Conservation (phyloP, 30 jellyfish, hydroid and myxozoan genomes). For the Catostylus mosaicus region DNA sequence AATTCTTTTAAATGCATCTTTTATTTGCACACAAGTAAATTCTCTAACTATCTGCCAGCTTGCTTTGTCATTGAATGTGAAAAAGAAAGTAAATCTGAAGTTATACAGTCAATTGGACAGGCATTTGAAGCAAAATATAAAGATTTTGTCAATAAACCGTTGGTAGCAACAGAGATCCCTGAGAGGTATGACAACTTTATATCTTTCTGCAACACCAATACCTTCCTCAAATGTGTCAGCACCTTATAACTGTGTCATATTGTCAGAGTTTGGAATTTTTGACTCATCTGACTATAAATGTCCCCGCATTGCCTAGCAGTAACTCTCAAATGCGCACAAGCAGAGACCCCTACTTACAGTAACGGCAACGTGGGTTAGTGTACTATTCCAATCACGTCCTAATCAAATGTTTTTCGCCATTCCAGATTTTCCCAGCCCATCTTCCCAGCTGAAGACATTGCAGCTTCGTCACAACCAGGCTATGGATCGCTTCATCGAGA, state of each 20-base stretch:
- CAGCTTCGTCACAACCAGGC: slow-evolving; percentile 2
- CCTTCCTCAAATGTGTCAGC: too few species aligned
- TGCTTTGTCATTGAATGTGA: slow-evolving; percentile 92
- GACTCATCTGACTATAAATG: too few species aligned
- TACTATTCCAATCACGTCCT: too few species aligned
- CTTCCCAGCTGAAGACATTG: slow-evolving; percentile 5
- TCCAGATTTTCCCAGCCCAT: slow-evolving; percentile 23
- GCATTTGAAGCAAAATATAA: slow-evolving; percentile 97
- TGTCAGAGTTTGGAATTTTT: too few species aligned
- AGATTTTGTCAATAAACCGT: slow-evolving; percentile 63
- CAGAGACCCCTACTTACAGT: too few species aligned
- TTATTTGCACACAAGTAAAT: not conserved
- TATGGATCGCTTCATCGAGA: slow-evolving; percentile 11
- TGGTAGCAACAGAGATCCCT: slow-evolving; percentile 67
- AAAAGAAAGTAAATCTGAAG: slow-evolving; percentile 51
- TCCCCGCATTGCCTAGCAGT: too few species aligned
- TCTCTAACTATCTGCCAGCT: slow-evolving; percentile 48
- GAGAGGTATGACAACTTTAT: slow-evolving; percentile 49
- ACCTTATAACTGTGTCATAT: too few species aligned
- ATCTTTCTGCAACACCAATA: too few species aligned
- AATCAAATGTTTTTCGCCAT: too few species aligned
- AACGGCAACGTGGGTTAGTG: too few species aligned
- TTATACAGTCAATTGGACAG: slow-evolving; percentile 92
- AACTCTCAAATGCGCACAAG: too few species aligned
- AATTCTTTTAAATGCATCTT: not conserved